Evolutionary conservation across 2,797 vertebrate species (phyloP).

Genomic region (Alectoris magna): DNA sequence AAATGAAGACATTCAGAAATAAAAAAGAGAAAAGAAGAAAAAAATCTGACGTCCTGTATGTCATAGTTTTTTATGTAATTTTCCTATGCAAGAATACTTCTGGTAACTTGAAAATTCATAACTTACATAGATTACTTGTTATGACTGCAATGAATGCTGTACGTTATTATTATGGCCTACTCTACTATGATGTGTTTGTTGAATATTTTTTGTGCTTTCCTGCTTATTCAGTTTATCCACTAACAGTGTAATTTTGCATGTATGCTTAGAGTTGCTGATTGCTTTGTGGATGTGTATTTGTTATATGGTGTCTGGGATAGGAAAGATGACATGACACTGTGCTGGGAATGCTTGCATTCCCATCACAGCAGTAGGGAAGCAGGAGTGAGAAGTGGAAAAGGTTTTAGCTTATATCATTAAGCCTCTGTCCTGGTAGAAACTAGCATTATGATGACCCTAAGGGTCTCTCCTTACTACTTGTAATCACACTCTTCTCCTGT

Average conservation of each 20-base stretch:
- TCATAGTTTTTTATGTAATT: neutral
- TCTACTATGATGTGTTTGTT: neutral
- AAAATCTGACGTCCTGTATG: neutral
- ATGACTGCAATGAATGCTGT: neutral
- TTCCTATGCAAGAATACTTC: neutral
- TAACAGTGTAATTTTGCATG: neutral
- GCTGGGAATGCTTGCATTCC: neutral
- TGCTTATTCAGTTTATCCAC: neutral
- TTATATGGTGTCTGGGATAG: neutral
- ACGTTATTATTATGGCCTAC: neutral
- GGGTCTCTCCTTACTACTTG: neutral
- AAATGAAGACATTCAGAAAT: neutral
- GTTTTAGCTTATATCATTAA: neutral
- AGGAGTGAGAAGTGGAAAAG: neutral
- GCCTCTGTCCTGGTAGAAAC: neutral
- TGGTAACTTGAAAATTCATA: neutral
- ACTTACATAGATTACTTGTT: neutral
- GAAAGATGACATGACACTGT: neutral
- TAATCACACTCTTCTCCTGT: neutral
- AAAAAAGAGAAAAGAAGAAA: neutral
- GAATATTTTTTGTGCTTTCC: neutral
- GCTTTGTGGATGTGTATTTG: neutral
- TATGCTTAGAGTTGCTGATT: neutral
- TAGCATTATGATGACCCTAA: neutral
- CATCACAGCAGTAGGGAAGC: neutral